These are phyloP conservation scores for Brachypalpus laphriformis DNA, from an alignment of 2,888 invertebrate genomes.

Conservation along the genomic window DNA sequence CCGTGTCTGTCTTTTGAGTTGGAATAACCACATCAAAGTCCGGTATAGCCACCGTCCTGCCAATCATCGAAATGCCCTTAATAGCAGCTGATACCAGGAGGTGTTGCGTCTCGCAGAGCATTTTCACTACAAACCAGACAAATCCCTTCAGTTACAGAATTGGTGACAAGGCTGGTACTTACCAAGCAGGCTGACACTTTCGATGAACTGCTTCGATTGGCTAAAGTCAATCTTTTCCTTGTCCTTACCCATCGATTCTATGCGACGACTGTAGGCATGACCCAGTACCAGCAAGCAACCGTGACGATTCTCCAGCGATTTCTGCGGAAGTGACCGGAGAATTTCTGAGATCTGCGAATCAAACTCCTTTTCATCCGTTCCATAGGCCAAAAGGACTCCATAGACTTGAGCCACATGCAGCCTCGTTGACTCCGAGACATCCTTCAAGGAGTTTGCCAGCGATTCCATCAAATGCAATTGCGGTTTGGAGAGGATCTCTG, in stretches of 20 bases:
- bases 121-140: constrained; percentile 84
- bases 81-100: constrained; percentile 88
- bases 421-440: constrained; percentile 90
- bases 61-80: constrained; percentile 88
- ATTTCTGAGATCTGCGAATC: constrained; percentile 82
- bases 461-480: constrained; percentile 84
- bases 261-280: constrained; percentile 87
- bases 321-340: constrained; percentile 78
- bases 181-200: constrained; percentile 86
- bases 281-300: constrained; percentile 90
- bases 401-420: constrained; percentile 89
- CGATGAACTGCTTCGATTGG: constrained; percentile 86
- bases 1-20: constrained; percentile 75
- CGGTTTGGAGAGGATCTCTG: constrained; percentile 86
- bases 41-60: constrained; percentile 88
- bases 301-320: constrained; percentile 86
- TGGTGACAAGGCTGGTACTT: not conserved
- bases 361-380: constrained; percentile 84
- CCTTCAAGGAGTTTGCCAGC: constrained; percentile 84
- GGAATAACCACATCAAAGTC: constrained; percentile 83
- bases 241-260: constrained; percentile 83
- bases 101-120: constrained; percentile 86
- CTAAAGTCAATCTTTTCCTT: constrained; percentile 78
- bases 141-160: not conserved
- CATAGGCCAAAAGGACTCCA: constrained; percentile 87